A percentile compares a stretch with the other conserved stretches of the same genome.
phyloP scores from a whole-genome alignment of 2,113 vertebrate genomes.

The Felis catus region DNA sequence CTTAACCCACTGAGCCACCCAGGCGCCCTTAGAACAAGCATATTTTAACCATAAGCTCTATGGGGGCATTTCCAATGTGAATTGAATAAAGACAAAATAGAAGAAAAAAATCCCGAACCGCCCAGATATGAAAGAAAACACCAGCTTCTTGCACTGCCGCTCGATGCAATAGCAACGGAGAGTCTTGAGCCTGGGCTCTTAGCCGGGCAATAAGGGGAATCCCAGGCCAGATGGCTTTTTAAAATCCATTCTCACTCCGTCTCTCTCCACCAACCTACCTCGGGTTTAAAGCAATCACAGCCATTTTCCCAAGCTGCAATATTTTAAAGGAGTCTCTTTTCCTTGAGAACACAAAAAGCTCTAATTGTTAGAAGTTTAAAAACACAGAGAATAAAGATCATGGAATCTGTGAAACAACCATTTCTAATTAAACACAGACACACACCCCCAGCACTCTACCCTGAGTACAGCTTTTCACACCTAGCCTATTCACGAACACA shows the following conservation, averaged over 20 bases:
- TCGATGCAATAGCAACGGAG: not conserved
- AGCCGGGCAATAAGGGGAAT: not conserved
- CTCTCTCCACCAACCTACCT: slow-evolving; percentile 55
- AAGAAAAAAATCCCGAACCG: not conserved
- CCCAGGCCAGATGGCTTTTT: slow-evolving; percentile 51
- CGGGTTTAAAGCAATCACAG: slow-evolving; percentile 57
- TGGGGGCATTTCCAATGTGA: slow-evolving; percentile 1
- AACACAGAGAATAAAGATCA: not conserved
- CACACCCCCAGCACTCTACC: not conserved
- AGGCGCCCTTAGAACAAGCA: not conserved
- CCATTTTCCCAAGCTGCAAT: slow-evolving; percentile 55
- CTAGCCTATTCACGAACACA: not conserved
- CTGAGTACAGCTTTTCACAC: not conserved
- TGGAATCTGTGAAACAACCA: slow-evolving; percentile 11
- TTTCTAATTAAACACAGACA: slow-evolving; percentile 8
- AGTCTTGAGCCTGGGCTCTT: slow-evolving; percentile 13
- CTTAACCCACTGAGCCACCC: no score
- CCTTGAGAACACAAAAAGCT: slow-evolving; percentile 28
- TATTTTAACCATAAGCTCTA: slow-evolving; percentile 18
- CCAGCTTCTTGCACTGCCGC: slow-evolving; percentile 2
- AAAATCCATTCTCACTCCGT: slow-evolving; percentile 61
- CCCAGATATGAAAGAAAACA: slow-evolving; percentile 44
- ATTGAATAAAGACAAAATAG: not conserved
- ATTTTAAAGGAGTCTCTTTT: slow-evolving; percentile 28
- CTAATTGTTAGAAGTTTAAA: not conserved